These are phyloP conservation scores for Pomacea canaliculata DNA, from an alignment of 2,888 invertebrate species.

Conservation along the genomic window DNA sequence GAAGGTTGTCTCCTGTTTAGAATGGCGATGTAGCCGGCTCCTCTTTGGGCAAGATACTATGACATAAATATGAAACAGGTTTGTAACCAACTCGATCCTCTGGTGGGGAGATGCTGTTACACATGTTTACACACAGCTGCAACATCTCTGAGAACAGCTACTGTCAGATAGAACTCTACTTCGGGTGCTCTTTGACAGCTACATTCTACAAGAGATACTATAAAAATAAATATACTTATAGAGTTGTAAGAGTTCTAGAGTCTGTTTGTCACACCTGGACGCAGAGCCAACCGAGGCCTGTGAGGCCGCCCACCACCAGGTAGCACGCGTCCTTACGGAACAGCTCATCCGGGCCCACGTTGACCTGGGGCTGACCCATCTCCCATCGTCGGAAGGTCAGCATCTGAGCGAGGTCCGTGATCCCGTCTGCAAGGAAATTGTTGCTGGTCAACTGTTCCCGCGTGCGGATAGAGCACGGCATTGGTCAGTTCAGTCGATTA, in stretches of 20 bases:
- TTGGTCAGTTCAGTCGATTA: no score
- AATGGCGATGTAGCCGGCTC: constrained; percentile 40
- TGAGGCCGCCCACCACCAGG: neutral
- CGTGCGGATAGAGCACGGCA: no score
- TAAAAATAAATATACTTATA: neutral
- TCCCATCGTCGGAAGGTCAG: constrained; percentile 10
- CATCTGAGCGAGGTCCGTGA: constrained; percentile 8
- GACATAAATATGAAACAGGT: no score
- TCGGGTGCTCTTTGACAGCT: no score
- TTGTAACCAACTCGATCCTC: no score
- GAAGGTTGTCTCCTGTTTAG: constrained; percentile 35
- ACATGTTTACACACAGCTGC: no score
- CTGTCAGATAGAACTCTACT: neutral
- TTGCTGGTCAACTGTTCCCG: neutral
- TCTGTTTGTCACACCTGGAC: neutral
- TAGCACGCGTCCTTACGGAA: neutral
- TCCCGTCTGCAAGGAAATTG: neutral
- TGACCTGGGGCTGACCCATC: constrained; percentile 1
- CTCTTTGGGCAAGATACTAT: constrained; percentile 32
- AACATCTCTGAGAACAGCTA: constrained; percentile 35
- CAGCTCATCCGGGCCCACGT: constrained; percentile 14
- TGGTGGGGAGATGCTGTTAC: no score
- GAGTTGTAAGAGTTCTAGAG: no score
- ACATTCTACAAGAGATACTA: neutral
- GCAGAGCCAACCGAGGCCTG: neutral